phyloP scores from a whole-genome alignment of 2,113 vertebrate species.

The Rhinoptilus africanus region DNA sequence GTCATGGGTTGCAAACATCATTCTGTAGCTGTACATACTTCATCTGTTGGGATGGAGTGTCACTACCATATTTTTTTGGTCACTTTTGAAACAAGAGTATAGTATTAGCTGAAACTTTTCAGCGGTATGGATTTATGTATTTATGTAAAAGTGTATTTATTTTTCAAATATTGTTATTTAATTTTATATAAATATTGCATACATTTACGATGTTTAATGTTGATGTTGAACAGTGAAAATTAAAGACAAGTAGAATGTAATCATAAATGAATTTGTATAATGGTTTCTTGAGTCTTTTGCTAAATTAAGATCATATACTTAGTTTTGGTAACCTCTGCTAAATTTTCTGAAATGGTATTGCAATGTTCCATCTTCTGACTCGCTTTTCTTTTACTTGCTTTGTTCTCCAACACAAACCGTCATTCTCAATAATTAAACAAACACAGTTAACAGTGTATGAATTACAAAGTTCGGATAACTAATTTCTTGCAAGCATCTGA shows the following conservation, averaged over 20 bases:
- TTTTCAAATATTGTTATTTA: conserved; percentile 92
- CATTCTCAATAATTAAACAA: conserved; percentile 36
- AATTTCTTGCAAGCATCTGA: conserved; percentile 32
- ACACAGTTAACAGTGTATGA: conserved; percentile 24
- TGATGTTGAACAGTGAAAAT: conserved; percentile 77
- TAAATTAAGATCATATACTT: conserved; percentile 37
- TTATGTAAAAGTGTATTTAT: conserved; percentile 99
- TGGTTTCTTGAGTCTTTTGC: conserved; percentile 65
- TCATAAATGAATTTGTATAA: conserved; percentile 68
- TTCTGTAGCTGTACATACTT: conserved; percentile 58
- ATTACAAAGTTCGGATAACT: conserved; percentile 19
- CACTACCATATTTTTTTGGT: conserved; percentile 63
- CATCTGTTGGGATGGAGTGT: conserved; percentile 70
- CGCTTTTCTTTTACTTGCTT: neutral
- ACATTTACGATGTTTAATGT: conserved; percentile 80
- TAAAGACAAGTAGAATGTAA: conserved; percentile 86
- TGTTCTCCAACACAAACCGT: neutral
- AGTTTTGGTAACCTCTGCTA: conserved; percentile 27
- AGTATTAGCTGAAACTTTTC: conserved; percentile 86
- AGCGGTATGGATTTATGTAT: conserved; percentile 84
- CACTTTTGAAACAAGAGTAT: conserved; percentile 79
- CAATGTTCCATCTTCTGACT: neutral
- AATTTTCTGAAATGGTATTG: conserved; percentile 29
- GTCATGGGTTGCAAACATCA: conserved; percentile 25
- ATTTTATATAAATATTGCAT: conserved; percentile 85